phyloP scores from a whole-genome alignment of 2,113 vertebrate species.

The Brevimyrus niger region DNA sequence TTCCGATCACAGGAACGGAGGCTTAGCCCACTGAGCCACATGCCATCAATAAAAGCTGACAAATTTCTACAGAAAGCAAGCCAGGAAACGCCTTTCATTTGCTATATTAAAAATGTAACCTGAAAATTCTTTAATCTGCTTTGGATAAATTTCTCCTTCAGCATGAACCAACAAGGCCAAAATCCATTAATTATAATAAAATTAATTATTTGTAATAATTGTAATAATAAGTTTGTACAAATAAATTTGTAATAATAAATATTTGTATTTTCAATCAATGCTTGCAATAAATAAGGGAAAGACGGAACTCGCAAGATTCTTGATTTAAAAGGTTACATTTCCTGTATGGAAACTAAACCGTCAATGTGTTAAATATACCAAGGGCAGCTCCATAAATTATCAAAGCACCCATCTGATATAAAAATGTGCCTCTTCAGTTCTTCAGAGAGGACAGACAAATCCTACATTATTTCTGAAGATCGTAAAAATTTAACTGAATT shows the following conservation, averaged over 20 bases:
- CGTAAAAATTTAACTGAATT: background rate
- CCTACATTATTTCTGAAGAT: background rate
- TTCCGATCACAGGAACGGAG: no score
- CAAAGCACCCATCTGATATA: background rate
- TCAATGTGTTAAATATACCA: background rate
- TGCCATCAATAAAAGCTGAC: background rate
- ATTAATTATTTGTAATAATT: background rate
- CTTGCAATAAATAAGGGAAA: background rate
- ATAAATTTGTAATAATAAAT: background rate
- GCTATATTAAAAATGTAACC: background rate
- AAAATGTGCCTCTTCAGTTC: constrained; percentile 11
- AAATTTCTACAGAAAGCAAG: background rate
- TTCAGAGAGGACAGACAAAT: background rate
- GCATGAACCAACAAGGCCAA: background rate
- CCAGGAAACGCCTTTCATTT: background rate
- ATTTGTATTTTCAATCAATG: background rate
- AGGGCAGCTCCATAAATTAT: constrained; percentile 8
- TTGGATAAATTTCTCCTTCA: background rate
- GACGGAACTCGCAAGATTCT: background rate
- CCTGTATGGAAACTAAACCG: background rate
- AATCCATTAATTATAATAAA: background rate
- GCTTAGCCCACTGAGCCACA: no score
- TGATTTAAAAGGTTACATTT: background rate
- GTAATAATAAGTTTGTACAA: no score
- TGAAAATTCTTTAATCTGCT: background rate